These are phyloP conservation scores for Falco berigora DNA, from an alignment of 2,797 vertebrate genomes.

Conservation along the genomic window DNA sequence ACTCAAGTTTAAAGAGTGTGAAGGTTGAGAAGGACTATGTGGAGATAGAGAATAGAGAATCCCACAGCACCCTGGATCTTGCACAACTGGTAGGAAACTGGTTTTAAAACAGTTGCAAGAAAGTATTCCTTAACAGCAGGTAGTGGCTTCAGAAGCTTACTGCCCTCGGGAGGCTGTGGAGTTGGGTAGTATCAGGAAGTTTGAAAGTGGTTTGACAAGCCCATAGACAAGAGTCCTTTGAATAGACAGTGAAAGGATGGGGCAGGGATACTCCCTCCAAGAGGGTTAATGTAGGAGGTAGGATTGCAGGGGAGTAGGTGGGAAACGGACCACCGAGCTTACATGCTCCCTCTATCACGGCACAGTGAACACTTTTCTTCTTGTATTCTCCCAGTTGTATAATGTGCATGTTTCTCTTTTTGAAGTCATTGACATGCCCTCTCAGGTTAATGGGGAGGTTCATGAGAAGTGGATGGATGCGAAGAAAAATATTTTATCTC, in stretches of 20 bases:
- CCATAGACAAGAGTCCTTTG: not conserved
- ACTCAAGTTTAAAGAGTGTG: not conserved
- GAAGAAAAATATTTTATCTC: not conserved
- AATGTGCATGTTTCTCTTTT: not conserved
- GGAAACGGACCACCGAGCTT: not conserved
- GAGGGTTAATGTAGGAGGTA: not conserved
- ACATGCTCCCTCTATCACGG: not conserved
- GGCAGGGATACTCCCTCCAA: not conserved
- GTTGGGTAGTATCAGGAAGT: not conserved
- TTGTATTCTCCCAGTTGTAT: not conserved
- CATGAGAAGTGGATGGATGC: not conserved
- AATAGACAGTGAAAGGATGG: not conserved
- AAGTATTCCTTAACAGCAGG: not conserved
- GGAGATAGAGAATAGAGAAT: not conserved
- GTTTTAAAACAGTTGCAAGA: not conserved
- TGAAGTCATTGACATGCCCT: not conserved
- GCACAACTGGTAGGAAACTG: not conserved
- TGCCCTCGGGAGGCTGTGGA: not conserved
- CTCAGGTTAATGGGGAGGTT: not conserved
- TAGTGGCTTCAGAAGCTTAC: not conserved
- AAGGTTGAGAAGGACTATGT: not conserved
- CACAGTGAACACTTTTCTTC: not conserved
- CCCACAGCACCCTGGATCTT: accelerated
- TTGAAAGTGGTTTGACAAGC: not conserved
- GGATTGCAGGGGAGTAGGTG: not conserved